Conservation (phyloP, 2,888 invertebrate genomes). For the Trissolcus japonicus region DNA sequence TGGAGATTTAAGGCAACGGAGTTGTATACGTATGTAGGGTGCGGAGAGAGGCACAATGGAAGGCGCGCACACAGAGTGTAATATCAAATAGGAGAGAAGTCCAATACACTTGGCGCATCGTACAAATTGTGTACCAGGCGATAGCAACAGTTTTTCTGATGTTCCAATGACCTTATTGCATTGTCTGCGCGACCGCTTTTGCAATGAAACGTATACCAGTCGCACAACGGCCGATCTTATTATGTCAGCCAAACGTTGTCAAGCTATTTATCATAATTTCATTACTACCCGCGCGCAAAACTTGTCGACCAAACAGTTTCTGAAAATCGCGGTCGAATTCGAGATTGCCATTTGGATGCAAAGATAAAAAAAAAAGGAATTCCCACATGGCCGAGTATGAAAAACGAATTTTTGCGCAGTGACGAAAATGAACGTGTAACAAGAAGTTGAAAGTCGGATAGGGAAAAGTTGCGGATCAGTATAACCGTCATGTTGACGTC, state of each 20-base stretch:
- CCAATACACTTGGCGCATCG: conserved; percentile 46
- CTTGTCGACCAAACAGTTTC: too few relatives aligned
- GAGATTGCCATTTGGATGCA: not conserved
- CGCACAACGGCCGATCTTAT: conserved; percentile 38
- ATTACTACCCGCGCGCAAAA: too few relatives aligned
- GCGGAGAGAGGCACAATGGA: conserved; percentile 17
- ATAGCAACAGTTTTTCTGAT: conserved; percentile 49
- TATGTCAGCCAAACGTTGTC: conserved; percentile 23
- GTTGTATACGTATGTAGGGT: conserved; percentile 1
- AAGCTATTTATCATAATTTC: not conserved
- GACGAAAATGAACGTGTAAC: not conserved
- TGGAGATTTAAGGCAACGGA: conserved; percentile 4
- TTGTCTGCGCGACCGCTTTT: conserved; percentile 43
- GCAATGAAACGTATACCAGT: conserved; percentile 26
- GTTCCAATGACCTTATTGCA: conserved; percentile 54
- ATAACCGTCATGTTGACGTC: not conserved
- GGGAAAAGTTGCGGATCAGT: conserved; percentile 18
- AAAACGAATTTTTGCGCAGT: too few relatives aligned
- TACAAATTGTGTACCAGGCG: conserved; percentile 44
- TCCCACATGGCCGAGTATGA: too few relatives aligned
- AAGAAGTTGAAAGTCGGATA: conserved; percentile 19
- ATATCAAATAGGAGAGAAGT: conserved; percentile 37
- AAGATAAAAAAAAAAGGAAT: not conserved
- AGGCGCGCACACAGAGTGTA: conserved; percentile 18
- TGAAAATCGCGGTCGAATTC: too few relatives aligned